phyloP scores from a whole-genome alignment of 2,888 invertebrate species.

The Tridacna crocea region DNA sequence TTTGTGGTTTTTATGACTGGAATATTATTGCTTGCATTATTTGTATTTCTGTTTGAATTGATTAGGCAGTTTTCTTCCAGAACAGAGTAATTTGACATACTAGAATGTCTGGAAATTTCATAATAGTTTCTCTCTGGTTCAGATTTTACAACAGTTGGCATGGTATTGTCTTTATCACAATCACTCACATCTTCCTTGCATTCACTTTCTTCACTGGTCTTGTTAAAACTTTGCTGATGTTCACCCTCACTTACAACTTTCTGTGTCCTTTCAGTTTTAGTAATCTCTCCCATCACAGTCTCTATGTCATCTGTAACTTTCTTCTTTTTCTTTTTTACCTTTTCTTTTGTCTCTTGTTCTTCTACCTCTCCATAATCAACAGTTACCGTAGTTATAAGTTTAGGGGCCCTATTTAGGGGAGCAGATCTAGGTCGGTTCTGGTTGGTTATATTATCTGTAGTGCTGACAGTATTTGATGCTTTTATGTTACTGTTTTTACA shows the following conservation, averaged over 20 bases:
- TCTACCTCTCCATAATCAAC: slow-evolving; percentile 68
- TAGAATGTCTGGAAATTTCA: slow-evolving; percentile 64
- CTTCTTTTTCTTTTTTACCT: slow-evolving; percentile 39
- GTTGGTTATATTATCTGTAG: neutral
- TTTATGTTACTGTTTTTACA: slow-evolving; percentile 2
- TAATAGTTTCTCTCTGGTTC: slow-evolving; percentile 69
- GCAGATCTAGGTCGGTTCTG: slow-evolving; percentile 12
- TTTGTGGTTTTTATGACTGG: slow-evolving; percentile 68
- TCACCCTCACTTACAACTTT: neutral
- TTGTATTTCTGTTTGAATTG: slow-evolving; percentile 10
- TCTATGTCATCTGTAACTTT: slow-evolving; percentile 62
- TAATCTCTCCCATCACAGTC: slow-evolving; percentile 68
- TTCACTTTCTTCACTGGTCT: neutral
- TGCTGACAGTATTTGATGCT: neutral
- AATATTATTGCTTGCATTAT: neutral
- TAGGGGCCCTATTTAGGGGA: slow-evolving; percentile 57
- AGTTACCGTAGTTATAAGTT: slow-evolving; percentile 63
- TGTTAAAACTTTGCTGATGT: neutral
- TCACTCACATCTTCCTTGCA: neutral
- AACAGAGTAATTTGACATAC: slow-evolving; percentile 38
- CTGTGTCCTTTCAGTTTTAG: slow-evolving; percentile 47
- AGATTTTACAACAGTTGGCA: slow-evolving; percentile 64
- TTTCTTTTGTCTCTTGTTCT: slow-evolving; percentile 38
- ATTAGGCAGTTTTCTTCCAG: slow-evolving; percentile 6
- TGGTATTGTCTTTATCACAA: slow-evolving; percentile 5